Evolutionary conservation across 2,797 vertebrate species (phyloP), one percentile per base, ranked within the genome.

Genomic region (Acanthurus tractus): DNA sequence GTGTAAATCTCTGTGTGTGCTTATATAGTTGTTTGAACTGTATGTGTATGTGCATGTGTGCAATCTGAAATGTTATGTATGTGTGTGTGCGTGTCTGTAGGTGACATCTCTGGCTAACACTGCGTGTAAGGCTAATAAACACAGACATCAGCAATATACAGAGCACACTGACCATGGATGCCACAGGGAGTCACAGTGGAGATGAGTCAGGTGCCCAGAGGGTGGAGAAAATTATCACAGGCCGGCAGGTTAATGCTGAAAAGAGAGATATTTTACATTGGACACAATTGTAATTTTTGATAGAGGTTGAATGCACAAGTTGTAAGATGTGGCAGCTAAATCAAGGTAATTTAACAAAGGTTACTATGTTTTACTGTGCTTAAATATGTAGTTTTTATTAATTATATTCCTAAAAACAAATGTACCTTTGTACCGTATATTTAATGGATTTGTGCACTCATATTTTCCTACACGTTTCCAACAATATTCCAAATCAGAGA

Each of bases 141-240:
- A 91, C 79, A 91, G 81, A 86, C 80, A 83, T 88, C 83, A 87
- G 86, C 83, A 83, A 74, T 82, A 84, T 74, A 79, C 68, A 61
- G 82, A 83, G 70, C 54, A 75, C 85, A 74, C 79, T 81, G 76
- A 85, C 79, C 52, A n/a, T 6, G 68, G 83, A 76, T 63, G 70
- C 77, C 84, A 68, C 68, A 48, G 70, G 82, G 82, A 84, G 73
- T 84, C 86, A 88, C 80, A 86, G 80, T 42, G 66, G 73, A 86
- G 89, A 90, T 88, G 87, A 91, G 86, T 81, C 83, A 84, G 83
- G 83, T 73, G 64, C 72, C 82, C 18, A 20, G 17, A 81, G 77
- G 82, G 61, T 66, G 82, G 68, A 80, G 44, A 55, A 71, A 59
- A 79, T 78, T 54, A 83, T 77, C 61, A 68, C 72, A 82, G 79